A percentile compares a stretch with the other conserved stretches of the same genome.
These are phyloP conservation scores for Oncorhynchus nerka DNA, from an alignment of 2,113 vertebrate genomes.

Conservation along the genomic window DNA sequence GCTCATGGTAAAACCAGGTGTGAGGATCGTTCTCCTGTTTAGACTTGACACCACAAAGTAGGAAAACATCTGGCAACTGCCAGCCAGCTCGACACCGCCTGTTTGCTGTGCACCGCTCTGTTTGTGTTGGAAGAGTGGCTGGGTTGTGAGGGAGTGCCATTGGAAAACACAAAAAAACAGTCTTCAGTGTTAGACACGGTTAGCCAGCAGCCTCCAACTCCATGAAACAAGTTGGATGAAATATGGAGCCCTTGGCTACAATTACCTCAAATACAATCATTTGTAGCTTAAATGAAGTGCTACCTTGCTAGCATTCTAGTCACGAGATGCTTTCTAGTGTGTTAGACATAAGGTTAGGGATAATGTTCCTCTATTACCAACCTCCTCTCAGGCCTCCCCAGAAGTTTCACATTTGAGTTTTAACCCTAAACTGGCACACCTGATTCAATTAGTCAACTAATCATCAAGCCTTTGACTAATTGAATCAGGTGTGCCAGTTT, in stretches of 20 bases:
- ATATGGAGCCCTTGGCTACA: background rate
- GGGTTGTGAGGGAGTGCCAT: conserved; percentile 9
- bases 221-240: background rate
- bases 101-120: conserved; percentile 24
- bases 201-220: background rate
- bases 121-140: conserved; percentile 22
- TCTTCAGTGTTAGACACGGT: background rate
- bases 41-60: conserved; percentile 59
- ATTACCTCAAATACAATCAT: background rate
- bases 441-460: no score
- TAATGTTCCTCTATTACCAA: no score
- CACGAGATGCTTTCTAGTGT: no score
- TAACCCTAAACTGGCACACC: no score
- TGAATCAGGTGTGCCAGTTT: no score
- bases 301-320: background rate
- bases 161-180: conserved; percentile 17
- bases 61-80: conserved; percentile 60
- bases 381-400: no score
- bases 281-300: background rate
- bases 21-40: conserved; percentile 61
- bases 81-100: conserved; percentile 45
- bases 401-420: no score
- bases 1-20: conserved; percentile 65
- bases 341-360: no score
- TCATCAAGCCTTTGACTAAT: no score